Base-by-base conservation (phyloP, 1,140 invertebrate genomes). In the Cyphomyrmex costatus region DNA sequence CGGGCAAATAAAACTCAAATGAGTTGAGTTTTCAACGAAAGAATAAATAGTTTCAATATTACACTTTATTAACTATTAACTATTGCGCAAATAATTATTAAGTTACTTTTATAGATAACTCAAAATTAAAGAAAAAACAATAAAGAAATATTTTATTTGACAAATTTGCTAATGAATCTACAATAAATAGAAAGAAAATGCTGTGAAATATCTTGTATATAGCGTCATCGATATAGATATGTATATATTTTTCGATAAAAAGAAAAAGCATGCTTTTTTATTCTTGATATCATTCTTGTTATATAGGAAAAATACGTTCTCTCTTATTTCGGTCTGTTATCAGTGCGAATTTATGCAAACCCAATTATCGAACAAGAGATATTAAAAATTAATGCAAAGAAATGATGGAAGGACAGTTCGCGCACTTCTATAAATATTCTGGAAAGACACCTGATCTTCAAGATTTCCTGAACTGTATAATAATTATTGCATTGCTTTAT, bases 71-170 rank as follows among this genome's bases (percentile, higher is more conserved):
- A 53, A 49, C 6, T 56, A 14, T 53, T 21, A 36, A 56, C 19
- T 27, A 76, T 24, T 76, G 12, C 36, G 30, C 53, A 24, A 42
- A 19, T 42, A 42, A 60, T 19, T 36, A 24, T 0, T 76, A 0
- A 30, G 5, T 71, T 33, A n/a, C 36, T 27, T 63, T 46, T 51
- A 42, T 3, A 51, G 1, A 73, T 24, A 61, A n/a, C 4, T 42
- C 4, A 77, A 27, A 42, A 24, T 4, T 8, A 16, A 14, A 16
- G 3, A 46, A 16, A 53, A 14, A 10, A n/a, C n/a, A 21, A 12
- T n/a, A 74, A 33, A 74, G 30, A 36, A 30, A 30, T 30, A 53
- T 73, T 51, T 73, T 58, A 74, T 58, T 76, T 16, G 14, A 76
- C 5, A 24, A 58, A 60, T 76, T 60, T 4, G 19, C 5, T 51